Base-by-base conservation (phyloP, 2,797 vertebrate species). In the Pipistrellus kuhlii region DNA sequence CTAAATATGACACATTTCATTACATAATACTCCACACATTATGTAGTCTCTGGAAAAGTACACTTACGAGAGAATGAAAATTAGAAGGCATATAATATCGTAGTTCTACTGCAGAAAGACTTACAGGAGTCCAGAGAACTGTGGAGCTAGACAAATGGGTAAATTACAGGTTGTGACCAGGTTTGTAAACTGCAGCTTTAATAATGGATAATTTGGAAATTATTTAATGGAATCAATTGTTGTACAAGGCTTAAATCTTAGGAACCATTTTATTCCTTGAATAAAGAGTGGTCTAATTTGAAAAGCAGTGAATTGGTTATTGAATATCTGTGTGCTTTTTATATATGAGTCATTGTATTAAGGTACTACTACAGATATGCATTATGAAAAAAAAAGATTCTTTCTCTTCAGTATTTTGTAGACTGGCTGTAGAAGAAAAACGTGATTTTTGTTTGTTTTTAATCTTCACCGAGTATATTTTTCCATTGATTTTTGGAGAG, bases 301-400 rank as follows among this genome's bases (percentile, higher is more conserved):
- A 94, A 92, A 85, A 92, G 75, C 12, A 27, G 30, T 77, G n/a
- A 94, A 75, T 90, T 90, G 48, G 44, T 83, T n/a, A 81, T 87
- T 84, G 83, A 83, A 64, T 94, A 81, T 81, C 85, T 80, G 27
- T 87, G 41, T 92, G 44, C n/a, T 92, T 86, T 94, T 94, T 87
- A 38, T 80, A 64, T 88, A 55, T 30, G 88, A 83, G 41, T 59
- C 38, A 41, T 53, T 97, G 53, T 89, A 15, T 94, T 85, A 93
- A 69, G 57, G 38, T 85, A 64, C n/a, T 92, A 32, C 30, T 91
- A 44, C 90, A 72, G 82, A 46, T 86, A 64, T 21, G 18, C 85
- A 8, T 88, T 92, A 73, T 53, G 90, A 25, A 8, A 81, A 73
- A 73, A 93, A 89, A 73, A 14, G 59, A 6, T 88, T 92, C 13